Percentiles rank a stretch among this genome's conserved stretches.
Evolutionary conservation across 2,797 vertebrate species (phyloP).

Genomic region (Euthynnus affinis): DNA sequence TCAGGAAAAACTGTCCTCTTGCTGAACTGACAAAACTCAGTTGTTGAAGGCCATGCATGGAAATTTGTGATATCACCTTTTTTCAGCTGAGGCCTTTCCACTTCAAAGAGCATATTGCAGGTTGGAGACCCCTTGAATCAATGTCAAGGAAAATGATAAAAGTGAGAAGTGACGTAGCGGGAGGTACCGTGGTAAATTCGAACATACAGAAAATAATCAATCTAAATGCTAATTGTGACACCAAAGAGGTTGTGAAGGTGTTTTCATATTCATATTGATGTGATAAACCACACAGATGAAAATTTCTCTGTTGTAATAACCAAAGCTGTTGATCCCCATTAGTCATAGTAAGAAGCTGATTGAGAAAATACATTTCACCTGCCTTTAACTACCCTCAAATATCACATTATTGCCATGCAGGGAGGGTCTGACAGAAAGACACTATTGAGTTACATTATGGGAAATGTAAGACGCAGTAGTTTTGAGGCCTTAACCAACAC

Average conservation of each 20-base stretch:
- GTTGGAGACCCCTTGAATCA: too few species aligned
- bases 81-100: not conserved
- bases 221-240: too few species aligned
- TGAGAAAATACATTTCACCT: too few species aligned
- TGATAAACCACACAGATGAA: not conserved
- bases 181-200: too few species aligned
- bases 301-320: not conserved
- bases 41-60: not conserved
- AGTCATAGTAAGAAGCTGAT: too few species aligned
- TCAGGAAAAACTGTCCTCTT: not conserved
- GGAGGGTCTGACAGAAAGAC: not conserved
- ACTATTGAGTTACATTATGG: not conserved
- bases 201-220: too few species aligned
- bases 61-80: not conserved
- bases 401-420: not conserved
- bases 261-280: too few species aligned
- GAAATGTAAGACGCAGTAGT: not conserved
- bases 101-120: too few species aligned
- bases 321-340: not conserved
- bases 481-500: not conserved
- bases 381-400: not conserved
- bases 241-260: too few species aligned
- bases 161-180: too few species aligned
- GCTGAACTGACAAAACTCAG: not conserved
- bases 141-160: too few species aligned